phyloP scores from a whole-genome alignment of 2,797 vertebrate species.

The Galagoides demidoff region DNA sequence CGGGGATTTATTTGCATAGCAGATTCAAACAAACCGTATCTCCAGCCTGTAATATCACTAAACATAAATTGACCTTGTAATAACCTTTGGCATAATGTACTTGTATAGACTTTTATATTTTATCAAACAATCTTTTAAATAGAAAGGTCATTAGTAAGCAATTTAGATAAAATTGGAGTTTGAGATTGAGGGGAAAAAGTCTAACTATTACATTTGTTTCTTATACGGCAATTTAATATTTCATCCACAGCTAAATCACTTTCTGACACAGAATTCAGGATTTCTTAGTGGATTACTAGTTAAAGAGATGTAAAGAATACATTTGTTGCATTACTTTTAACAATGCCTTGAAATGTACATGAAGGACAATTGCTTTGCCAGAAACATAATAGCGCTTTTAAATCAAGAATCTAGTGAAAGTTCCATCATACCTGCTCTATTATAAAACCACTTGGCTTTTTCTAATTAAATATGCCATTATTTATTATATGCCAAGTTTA shows the following conservation, averaged over 20 bases:
- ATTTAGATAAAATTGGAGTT: slow-evolving; percentile 60
- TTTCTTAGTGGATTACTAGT: slow-evolving; percentile 1
- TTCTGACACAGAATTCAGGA: slow-evolving; percentile 59
- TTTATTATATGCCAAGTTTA: not conserved
- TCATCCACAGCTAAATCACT: slow-evolving; percentile 60
- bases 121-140: slow-evolving; percentile 40
- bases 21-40: not conserved
- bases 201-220: slow-evolving; percentile 6
- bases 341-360: slow-evolving; percentile 12
- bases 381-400: slow-evolving; percentile 42
- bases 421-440: not conserved
- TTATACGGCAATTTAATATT: slow-evolving; percentile 36
- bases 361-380: slow-evolving; percentile 45
- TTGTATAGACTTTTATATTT: not conserved
- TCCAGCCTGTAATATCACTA: not conserved
- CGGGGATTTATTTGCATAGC: not conserved
- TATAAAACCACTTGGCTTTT: not conserved
- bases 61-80: slow-evolving; percentile 20
- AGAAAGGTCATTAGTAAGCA: slow-evolving; percentile 26
- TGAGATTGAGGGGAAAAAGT: not conserved
- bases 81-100: not conserved
- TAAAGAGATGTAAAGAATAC: slow-evolving; percentile 40
- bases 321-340: slow-evolving; percentile 45
- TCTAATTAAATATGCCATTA: not conserved
- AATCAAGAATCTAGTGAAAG: slow-evolving; percentile 58